Base-by-base conservation (phyloP, 1,140 invertebrate species). In the Diorhabda elongata region DNA sequence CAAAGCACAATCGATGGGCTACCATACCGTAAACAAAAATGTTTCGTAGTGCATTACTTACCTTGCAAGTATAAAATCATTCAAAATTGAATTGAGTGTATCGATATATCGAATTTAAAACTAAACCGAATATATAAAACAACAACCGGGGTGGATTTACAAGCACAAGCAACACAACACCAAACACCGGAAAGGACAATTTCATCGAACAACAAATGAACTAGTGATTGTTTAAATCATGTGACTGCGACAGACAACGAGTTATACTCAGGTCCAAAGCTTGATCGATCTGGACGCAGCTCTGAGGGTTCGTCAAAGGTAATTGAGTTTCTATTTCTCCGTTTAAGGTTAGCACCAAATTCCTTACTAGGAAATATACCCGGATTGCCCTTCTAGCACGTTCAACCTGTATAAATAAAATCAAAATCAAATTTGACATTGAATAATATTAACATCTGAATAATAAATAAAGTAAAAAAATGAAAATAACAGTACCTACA, bases 311-410 rank as follows among this genome's bases (percentile, higher is more conserved):
- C 0, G 94, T 95, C n/a, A 99, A 82, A 5, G 97, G 97, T 73
- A 99, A 84, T 74, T 96, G 90, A 0, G 85, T 89, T 83, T 99
- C 97, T 44, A 84, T 77, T 80, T 98, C 94, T 68, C 90, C 90
- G 45, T 90, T 88, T 58, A 98, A 81, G 56, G 87, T 89, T 70
- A 97, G 80, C 57, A 92, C 94, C 41, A 98, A 83, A 76, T 94
- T 90, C 62, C 97, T 85, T 42, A 99, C 86, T 47, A 97, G 82
- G 79, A 99, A 97, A 79, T 98, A 99, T 2, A 97, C 94, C 74
- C 97, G 86, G 68, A 99, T 98, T 0, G 95, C 94, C 71, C 94
- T 87, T 62, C 97, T 86, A 6, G 96, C 94, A 81, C 95, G 86
- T 83, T 99, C 97, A 70, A 97, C 94, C 91, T 93, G 70, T 26